These are phyloP conservation scores for Drosophila orena DNA, from an alignment of 1,140 invertebrate species.

Conservation along the genomic window DNA sequence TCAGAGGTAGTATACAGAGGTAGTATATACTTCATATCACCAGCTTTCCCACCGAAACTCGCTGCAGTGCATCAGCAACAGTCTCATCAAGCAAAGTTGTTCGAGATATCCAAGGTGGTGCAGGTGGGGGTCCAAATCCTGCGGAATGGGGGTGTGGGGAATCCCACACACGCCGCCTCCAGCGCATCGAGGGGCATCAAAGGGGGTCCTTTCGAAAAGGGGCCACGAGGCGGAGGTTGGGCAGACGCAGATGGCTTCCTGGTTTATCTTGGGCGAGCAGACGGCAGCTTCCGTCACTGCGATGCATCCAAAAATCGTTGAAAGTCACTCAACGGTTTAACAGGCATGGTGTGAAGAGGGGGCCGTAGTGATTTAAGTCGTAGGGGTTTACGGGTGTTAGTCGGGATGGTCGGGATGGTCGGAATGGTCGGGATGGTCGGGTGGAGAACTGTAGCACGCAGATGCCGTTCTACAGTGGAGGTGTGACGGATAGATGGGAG, in stretches of 20 bases:
- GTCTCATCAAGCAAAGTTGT: slow-evolving; percentile 50
- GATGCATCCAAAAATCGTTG: slow-evolving; percentile 76
- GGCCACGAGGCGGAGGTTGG: neutral
- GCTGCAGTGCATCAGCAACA: slow-evolving; percentile 36
- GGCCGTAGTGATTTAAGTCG: neutral
- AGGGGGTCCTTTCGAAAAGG: neutral
- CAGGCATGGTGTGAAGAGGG: slow-evolving; percentile 34
- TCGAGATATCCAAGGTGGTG: slow-evolving; percentile 37
- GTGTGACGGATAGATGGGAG: slow-evolving; percentile 29
- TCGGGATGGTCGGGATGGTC: no score
- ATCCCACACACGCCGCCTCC: slow-evolving; percentile 4
- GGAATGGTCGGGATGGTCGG: neutral
- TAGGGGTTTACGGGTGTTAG: neutral
- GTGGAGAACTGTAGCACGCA: slow-evolving; percentile 15
- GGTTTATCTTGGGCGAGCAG: slow-evolving; percentile 68
- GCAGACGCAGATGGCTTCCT: slow-evolving; percentile 30
- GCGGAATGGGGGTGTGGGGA: neutral
- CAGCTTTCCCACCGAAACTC: neutral
- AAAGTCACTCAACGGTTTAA: slow-evolving; percentile 80
- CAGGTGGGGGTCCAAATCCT: slow-evolving; percentile 26
- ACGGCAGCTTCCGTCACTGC: slow-evolving; percentile 62
- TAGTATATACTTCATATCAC: neutral
- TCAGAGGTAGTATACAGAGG: neutral
- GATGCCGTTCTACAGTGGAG: slow-evolving; percentile 23
- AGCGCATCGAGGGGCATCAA: neutral